phyloP scores from a whole-genome alignment of 2,113 vertebrate species.

The Rhadina sibilatrix region DNA sequence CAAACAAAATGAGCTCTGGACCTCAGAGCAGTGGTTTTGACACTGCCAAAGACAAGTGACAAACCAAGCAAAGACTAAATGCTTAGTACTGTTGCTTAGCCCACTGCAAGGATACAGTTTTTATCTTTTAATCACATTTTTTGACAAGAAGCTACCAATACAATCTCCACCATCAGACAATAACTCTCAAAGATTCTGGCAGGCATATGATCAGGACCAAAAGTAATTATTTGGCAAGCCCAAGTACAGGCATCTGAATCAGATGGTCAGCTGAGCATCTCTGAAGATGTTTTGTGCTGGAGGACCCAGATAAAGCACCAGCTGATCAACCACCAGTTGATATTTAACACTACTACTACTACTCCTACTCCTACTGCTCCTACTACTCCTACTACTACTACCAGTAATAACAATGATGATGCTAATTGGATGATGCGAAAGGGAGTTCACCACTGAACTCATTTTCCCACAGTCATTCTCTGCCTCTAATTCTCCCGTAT shows the following conservation, averaged over 20 bases:
- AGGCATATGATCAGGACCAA: not conserved
- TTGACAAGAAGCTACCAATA: not conserved
- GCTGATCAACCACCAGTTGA: not conserved
- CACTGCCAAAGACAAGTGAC: not conserved
- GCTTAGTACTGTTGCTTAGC: not conserved
- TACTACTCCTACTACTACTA: not conserved
- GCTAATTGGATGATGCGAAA: not conserved
- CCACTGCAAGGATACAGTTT: not conserved
- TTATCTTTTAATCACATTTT: not conserved
- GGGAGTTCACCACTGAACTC: not conserved
- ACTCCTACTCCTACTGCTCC: not conserved
- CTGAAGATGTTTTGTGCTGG: not conserved
- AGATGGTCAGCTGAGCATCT: not conserved
- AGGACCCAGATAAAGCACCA: not conserved
- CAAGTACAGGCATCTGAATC: not conserved
- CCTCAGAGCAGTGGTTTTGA: conserved; percentile 1
- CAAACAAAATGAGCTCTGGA: not conserved
- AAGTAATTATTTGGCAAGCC: not conserved
- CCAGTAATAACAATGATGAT: not conserved
- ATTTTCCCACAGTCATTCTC: not conserved
- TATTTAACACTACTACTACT: not conserved
- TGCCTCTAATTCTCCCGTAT: not conserved
- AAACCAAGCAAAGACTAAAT: not conserved
- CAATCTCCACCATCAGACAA: not conserved
- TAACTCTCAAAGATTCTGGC: not conserved